Percentiles rank a stretch among this genome's conserved stretches.
These are phyloP conservation scores for Scortum barcoo DNA, from an alignment of 2,113 vertebrate genomes.

Conservation along the genomic window DNA sequence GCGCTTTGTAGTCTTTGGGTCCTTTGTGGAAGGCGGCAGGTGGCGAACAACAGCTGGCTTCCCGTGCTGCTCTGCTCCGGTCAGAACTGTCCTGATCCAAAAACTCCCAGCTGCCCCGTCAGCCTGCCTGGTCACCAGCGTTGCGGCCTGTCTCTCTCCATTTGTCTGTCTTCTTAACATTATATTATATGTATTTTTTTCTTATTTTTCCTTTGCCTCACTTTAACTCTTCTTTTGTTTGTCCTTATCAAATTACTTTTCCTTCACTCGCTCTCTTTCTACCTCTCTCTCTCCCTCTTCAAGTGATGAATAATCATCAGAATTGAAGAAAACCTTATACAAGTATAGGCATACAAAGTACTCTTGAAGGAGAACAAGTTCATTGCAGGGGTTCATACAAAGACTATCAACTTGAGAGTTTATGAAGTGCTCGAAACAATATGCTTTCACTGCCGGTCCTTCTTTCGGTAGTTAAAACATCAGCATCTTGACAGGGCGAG, in stretches of 20 bases:
- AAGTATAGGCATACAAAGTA: background rate
- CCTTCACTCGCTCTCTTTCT: too few relatives aligned
- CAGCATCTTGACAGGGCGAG: constrained; percentile 23
- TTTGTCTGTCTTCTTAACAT: background rate
- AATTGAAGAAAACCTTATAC: too few relatives aligned
- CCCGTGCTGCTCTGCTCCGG: constrained; percentile 46
- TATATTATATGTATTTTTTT: background rate
- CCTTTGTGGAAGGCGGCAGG: constrained; percentile 68
- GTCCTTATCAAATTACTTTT: background rate
- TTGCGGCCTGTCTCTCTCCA: background rate
- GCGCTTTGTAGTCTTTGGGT: constrained; percentile 34
- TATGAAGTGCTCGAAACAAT: constrained; percentile 3
- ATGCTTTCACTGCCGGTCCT: background rate
- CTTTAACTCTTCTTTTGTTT: background rate
- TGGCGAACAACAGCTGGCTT: constrained; percentile 76
- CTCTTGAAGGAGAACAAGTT: background rate
- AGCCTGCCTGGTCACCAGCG: constrained; percentile 11
- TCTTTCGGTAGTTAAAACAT: constrained; percentile 31
- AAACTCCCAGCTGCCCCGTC: constrained; percentile 53
- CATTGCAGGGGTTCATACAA: background rate
- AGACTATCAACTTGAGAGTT: background rate
- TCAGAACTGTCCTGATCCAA: constrained; percentile 52
- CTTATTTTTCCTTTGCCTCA: background rate
- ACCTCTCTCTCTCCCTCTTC: background rate
- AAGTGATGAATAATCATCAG: too few relatives aligned